Percentiles rank a stretch among this genome's conserved stretches.
Conservation (phyloP, 2,888 invertebrate genomes). For the Autographa pulchrina region DNA sequence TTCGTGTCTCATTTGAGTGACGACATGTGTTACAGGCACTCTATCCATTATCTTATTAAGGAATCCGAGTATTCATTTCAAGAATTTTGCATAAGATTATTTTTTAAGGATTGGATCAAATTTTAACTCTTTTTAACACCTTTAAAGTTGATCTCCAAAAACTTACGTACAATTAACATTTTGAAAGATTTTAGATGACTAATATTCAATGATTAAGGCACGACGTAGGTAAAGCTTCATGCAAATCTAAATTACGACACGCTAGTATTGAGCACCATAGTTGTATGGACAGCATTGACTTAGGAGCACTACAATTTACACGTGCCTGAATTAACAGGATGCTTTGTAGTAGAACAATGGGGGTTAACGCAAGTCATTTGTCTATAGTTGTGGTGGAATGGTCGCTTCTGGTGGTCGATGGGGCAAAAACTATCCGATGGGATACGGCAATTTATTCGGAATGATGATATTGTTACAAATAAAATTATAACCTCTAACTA, state of each 20-base stretch:
- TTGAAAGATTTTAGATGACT: too few species aligned
- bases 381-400: conserved; percentile 47
- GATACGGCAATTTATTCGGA: not conserved
- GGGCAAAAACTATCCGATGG: conserved; percentile 20
- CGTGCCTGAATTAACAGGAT: conserved; percentile 45
- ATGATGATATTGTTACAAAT: not conserved
- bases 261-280: not conserved
- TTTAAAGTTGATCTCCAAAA: too few species aligned
- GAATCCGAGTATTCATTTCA: not conserved
- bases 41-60: not conserved
- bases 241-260: not conserved
- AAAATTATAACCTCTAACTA: not conserved
- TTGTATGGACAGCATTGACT: conserved; percentile 33
- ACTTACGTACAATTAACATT: too few species aligned
- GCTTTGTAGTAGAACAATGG: conserved; percentile 64
- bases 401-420: conserved; percentile 20
- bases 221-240: not conserved
- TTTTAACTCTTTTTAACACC: too few species aligned
- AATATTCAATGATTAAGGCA: not conserved
- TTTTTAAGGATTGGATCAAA: not conserved
- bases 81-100: not conserved
- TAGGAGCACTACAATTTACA: conserved; percentile 52
- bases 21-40: conserved; percentile 17
- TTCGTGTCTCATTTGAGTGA: conserved; percentile 20
- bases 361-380: conserved; percentile 57